Evolutionary conservation across 92 coral and sea anemone genomes (phyloP), one percentile per base, ranked within the genome.

Genomic region (Phenganax stokvisi): DNA sequence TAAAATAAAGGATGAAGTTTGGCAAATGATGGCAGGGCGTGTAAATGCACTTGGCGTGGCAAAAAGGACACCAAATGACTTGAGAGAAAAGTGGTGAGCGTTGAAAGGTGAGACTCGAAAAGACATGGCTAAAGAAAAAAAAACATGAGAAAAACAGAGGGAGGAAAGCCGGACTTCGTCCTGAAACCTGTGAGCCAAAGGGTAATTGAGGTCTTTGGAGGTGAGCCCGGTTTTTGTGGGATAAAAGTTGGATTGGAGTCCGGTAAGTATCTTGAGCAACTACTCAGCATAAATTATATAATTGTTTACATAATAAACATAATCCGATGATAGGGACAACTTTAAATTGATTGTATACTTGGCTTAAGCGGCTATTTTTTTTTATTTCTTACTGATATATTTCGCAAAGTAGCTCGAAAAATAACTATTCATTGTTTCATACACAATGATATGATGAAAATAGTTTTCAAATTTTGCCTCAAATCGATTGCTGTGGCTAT

Each of bases 211-310:
- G 37, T 85, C 12, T 85, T 85, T 57, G 84, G 89, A 1, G 86
- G 81, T 3, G 83, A 82, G 74, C 89, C 89, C 6, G 28, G 86
- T 17, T 86, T 86, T 83, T 82, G 81, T 30, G 83, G 83, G 15
- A 86, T 82, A 58, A 9, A 64, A 6, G 86, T 86, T 16, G 89
- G 86, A n/a, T 20, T 85, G 10, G 85, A 85, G 52, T 70, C 88
- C 47, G 87, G 84, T 85, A 37, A 85, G 80, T 78, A 5, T 37
- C 47, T 1, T 37, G 47, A 37, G 5, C 47, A 37, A 37, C 47
- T 37, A 5, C 47, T 37, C 5, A 5, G 47, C 47, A 37, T 37
- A 37, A 37, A 37, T 37, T 37, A 37, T 37, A 37, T 37, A 37
- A 37, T 37, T 37, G 2, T 1, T 37, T 2, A 37, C 2, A 37